phyloP scores from a whole-genome alignment of 2,888 invertebrate genomes.

The Phyllotreta striolata region DNA sequence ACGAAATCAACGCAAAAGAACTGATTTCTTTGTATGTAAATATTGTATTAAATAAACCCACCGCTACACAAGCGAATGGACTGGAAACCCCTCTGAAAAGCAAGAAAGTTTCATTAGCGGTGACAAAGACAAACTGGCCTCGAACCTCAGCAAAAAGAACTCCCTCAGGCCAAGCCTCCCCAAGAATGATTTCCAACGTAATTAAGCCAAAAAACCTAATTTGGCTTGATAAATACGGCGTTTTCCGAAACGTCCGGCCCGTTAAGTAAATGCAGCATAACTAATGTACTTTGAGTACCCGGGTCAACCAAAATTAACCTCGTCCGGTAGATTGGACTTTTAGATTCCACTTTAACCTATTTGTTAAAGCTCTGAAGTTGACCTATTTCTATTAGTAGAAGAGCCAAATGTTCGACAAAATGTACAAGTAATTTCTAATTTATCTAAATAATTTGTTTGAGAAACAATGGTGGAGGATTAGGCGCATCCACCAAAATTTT shows the following conservation, averaged over 20 bases:
- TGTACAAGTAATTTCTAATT: no score
- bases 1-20: not conserved
- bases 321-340: constrained; percentile 3
- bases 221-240: constrained; percentile 30
- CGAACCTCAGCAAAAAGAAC: constrained; percentile 13
- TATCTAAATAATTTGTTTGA: no score
- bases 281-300: constrained; percentile 27
- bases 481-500: no score
- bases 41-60: no score
- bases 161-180: constrained; percentile 1
- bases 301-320: constrained; percentile 16
- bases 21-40: no score
- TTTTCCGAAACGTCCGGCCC: constrained; percentile 29
- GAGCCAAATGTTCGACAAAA: no score
- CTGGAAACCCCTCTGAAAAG: not conserved
- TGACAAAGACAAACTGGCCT: constrained; percentile 26
- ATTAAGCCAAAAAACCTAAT: constrained; percentile 32
- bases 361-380: no score
- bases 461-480: no score
- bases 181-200: constrained; percentile 27
- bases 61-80: not conserved
- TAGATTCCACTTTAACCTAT: not conserved
- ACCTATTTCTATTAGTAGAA: no score
- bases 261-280: constrained; percentile 34
- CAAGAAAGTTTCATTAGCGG: constrained; percentile 19